These are phyloP conservation scores for Xyrichtys novacula DNA, from an alignment of 2,797 vertebrate genomes.

Conservation along the genomic window DNA sequence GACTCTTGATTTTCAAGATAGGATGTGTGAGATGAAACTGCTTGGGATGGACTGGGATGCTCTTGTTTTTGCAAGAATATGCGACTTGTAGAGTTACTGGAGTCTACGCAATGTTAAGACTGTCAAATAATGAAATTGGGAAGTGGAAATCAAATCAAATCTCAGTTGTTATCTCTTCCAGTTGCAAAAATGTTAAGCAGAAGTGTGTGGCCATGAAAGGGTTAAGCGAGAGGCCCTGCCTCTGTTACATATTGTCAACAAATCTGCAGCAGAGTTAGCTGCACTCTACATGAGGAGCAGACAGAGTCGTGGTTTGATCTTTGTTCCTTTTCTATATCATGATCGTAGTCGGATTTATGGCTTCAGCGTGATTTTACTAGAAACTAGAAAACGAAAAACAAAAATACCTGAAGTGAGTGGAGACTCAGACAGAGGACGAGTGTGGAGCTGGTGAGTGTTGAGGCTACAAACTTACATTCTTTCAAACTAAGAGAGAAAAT, in stretches of 20 bases:
- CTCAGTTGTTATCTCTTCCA: too few relatives aligned
- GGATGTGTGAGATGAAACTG: too few relatives aligned
- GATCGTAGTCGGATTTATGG: background rate
- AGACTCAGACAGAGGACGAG: background rate
- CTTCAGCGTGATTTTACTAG: background rate
- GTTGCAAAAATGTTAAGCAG: background rate
- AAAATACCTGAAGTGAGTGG: background rate
- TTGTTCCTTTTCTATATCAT: background rate
- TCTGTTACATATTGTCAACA: background rate
- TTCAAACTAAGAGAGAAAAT: background rate
- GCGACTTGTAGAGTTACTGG: too few relatives aligned
- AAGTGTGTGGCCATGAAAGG: conserved; percentile 12
- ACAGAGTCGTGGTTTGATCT: background rate
- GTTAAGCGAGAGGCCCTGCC: conserved; percentile 38
- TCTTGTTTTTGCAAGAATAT: background rate
- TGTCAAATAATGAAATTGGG: too few relatives aligned
- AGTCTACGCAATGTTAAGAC: background rate
- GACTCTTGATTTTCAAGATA: too few relatives aligned
- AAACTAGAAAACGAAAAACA: background rate
- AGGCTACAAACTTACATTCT: too few relatives aligned
- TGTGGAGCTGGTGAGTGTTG: background rate
- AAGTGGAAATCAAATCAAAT: too few relatives aligned
- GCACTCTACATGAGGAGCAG: background rate
- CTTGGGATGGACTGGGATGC: too few relatives aligned
- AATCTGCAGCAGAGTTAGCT: conserved; percentile 6